Evolutionary conservation across 2,888 invertebrate genomes (phyloP), one percentile per base, ranked within the genome.

Genomic region (Idaea straminata): DNA sequence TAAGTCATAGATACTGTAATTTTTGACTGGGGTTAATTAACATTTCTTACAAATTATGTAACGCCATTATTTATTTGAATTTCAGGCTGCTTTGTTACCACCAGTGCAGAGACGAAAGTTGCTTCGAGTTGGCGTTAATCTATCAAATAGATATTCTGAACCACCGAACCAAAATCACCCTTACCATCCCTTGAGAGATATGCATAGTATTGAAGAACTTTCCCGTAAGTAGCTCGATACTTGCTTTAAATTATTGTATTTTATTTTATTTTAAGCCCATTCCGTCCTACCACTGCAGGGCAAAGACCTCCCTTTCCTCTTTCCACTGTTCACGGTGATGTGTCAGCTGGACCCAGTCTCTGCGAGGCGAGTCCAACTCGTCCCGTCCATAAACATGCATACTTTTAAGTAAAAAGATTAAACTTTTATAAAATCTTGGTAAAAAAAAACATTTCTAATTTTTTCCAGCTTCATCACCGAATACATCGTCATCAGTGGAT

Each of bases 401-500:
- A 25, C 3, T 25, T 25, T 25, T 25, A 25, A 25, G 36, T 36
- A 36, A 4, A 36, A 36, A 36, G 5, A 4, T 36, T 1, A 36
- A 36, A 3, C 1, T 10, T 36, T 62, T 38, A 25, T 13, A 60
- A n/a, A 35, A 7, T 10, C 5, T 34, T 59, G 61, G 38, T 13
- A 7, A 58, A 35, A 58, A 35, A 61, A 15, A 61, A 59, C 13
- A 60, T 65, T 5, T 16, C n/a, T 66, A 69, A 15, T 13, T 5
- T 58, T 57, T 85, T 83, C 5, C 77, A 93, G 93, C 93, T 16
- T 92, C 93, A 69, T 93, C 93, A 13, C 93, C 93, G 15, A 93
- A 92, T 68, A 93, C 93, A 0, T 96, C 96, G 7, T 95, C 95
- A 2, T 96, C 95, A 6, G 95, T 95, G 6, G 96, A 96, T 81